Base-by-base conservation (phyloP, 2,888 invertebrate genomes). In the Carabus problematicus region DNA sequence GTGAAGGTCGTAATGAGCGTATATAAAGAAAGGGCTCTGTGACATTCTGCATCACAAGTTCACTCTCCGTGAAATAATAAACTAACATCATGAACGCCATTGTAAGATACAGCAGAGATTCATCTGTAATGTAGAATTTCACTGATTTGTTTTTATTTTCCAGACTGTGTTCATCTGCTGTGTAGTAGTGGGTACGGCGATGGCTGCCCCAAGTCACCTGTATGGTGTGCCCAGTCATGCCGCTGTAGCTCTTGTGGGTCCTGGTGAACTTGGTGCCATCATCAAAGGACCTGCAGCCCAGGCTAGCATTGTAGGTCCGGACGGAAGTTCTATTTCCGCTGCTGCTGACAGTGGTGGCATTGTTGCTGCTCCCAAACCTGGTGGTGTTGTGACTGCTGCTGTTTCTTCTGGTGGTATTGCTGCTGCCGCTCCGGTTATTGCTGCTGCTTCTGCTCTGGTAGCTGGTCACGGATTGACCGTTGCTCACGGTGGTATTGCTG, bases 261-360 rank as follows among this genome's bases (percentile, higher is more conserved):
- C 16, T 1, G 54, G 52, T 8, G 68, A 61, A 40, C 40, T 8
- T 8, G 68, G 61, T 4, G 61, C 68, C 3, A 45, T 69, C 8
- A 39, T 69, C 14, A 29, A 29, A 55, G 68, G 68, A 8, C 68
- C 68, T 18, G 61, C 61, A 4, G 68, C 62, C 39, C 18, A 29
- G 29, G 62, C 76, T 1, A 74, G 72, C 1, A 70, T 78, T 1
- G 45, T 75, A 8, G 80, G 80, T 59, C 80, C 80, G 19, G 80
- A 85, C 83, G 64, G 80, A 77, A 56, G 82, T 82, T 29, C 83
- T 82, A 47, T 82, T 81, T 11, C 81, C 81, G 29, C 83, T 81
- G 55, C 82, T 81, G 62, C 83, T 80, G 62, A 69, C 18, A 61
- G 55, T 40, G 68, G 68, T 12, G 68, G 55, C 1, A 70, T 75